These are phyloP conservation scores for Ormyrus nitidulus DNA, from an alignment of 2,888 invertebrate species.

Conservation along the genomic window DNA sequence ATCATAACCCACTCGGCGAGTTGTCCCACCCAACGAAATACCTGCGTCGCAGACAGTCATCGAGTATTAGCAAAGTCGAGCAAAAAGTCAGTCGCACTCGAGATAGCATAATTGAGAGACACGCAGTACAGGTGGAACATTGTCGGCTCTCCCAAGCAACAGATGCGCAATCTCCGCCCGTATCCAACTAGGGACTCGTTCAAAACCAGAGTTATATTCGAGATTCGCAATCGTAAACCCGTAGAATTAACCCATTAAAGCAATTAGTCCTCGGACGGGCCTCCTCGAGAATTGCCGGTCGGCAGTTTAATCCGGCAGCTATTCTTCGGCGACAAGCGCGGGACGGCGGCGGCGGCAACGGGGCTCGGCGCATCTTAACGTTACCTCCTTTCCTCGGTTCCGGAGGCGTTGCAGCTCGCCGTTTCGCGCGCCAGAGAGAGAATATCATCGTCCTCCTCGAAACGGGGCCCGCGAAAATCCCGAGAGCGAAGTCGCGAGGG, in stretches of 20 bases:
- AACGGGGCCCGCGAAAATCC: not conserved
- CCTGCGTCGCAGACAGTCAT: too few relatives aligned
- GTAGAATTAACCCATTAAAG: constrained; percentile 45
- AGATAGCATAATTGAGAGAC: too few relatives aligned
- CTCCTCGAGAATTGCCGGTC: constrained; percentile 41
- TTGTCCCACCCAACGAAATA: too few relatives aligned
- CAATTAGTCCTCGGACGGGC: constrained; percentile 39
- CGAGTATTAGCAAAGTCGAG: too few relatives aligned
- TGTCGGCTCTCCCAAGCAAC: too few relatives aligned
- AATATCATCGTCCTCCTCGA: not conserved
- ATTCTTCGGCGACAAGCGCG: constrained; percentile 42
- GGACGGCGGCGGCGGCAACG: constrained; percentile 16
- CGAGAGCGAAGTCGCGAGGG: not conserved
- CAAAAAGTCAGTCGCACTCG: too few relatives aligned
- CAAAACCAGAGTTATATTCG: constrained; percentile 33
- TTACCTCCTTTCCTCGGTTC: not conserved
- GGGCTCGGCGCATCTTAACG: not conserved
- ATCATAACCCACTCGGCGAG: too few relatives aligned
- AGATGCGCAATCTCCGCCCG: too few relatives aligned
- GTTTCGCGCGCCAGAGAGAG: not conserved
- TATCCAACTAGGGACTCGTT: not conserved
- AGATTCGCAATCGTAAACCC: constrained; percentile 41
- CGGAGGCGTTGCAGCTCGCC: not conserved
- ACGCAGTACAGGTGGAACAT: too few relatives aligned
- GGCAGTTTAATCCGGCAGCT: constrained; percentile 47